phyloP scores from a whole-genome alignment of 2,888 invertebrate genomes.

The Microdon myrmicae region DNA sequence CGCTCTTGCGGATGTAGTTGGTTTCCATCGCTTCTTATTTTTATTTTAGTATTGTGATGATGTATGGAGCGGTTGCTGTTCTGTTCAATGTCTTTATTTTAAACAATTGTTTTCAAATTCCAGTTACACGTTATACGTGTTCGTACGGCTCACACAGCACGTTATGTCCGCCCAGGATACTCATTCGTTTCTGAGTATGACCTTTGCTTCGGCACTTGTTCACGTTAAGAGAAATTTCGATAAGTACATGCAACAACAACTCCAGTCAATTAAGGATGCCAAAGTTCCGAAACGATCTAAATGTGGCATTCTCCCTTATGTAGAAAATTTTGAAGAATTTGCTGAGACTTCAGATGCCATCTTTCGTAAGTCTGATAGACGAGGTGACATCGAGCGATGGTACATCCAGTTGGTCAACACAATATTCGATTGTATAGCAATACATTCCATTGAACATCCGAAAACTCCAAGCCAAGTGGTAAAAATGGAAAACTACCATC shows the following conservation, averaged over 20 bases:
- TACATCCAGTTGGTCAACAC: constrained; percentile 82
- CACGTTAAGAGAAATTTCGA: constrained; percentile 92
- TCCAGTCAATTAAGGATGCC: constrained; percentile 81
- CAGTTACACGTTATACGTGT: constrained; percentile 93
- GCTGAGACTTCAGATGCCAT: constrained; percentile 87
- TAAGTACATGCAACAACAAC: constrained; percentile 85
- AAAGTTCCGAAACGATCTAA: constrained; percentile 77
- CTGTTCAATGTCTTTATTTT: constrained; percentile 9
- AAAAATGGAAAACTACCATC: constrained; percentile 97
- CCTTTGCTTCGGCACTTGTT: constrained; percentile 85
- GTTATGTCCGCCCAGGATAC: constrained; percentile 90
- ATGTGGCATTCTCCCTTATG: constrained; percentile 90
- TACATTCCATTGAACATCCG: constrained; percentile 83
- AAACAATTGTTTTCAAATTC: constrained; percentile 48
- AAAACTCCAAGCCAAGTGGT: constrained; percentile 94
- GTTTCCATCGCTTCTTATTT: too few relatives aligned
- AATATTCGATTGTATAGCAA: constrained; percentile 84
- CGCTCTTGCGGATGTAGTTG: too few relatives aligned
- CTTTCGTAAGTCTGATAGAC: constrained; percentile 85
- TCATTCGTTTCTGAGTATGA: constrained; percentile 87
- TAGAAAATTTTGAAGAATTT: constrained; percentile 90
- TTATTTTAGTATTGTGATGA: not conserved
- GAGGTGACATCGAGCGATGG: constrained; percentile 93
- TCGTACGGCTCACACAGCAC: constrained; percentile 91
- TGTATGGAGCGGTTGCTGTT: not conserved